phyloP scores from a whole-genome alignment of 1,140 invertebrate species.

The Thalassaphorura encarpata region DNA sequence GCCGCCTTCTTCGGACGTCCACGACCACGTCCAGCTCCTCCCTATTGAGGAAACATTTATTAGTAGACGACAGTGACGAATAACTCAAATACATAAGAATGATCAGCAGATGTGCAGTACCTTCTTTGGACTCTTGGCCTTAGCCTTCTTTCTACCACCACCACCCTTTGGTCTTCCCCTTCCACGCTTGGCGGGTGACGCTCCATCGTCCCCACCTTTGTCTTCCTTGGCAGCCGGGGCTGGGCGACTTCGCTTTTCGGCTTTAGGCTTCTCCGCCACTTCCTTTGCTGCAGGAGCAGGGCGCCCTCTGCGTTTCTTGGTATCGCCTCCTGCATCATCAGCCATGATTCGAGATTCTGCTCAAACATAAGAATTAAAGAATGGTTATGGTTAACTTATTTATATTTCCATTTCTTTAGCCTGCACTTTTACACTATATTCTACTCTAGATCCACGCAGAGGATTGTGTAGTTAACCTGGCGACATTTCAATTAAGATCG shows the following conservation, averaged over 20 bases:
- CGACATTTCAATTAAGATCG: too few species aligned
- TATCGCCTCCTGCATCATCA: conserved; percentile 18
- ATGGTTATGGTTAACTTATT: too few species aligned
- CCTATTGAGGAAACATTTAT: background rate
- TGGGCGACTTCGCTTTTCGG: conserved; percentile 19
- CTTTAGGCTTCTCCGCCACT: conserved; percentile 12
- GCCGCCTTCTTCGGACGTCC: conserved; percentile 18
- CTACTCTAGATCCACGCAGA: too few species aligned
- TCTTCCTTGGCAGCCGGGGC: conserved; percentile 4
- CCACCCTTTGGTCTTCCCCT: conserved; percentile 20
- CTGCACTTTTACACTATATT: too few species aligned
- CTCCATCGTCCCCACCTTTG: conserved; percentile 1
- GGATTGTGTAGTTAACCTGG: too few species aligned
- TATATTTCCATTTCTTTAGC: too few species aligned
- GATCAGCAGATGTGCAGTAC: background rate
- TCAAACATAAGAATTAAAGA: conserved; percentile 14
- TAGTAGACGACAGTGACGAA: background rate
- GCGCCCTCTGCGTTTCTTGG: conserved; percentile 17
- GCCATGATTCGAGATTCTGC: conserved; percentile 22
- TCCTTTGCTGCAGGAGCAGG: background rate
- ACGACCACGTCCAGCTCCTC: conserved; percentile 12
- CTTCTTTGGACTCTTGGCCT: conserved; percentile 15
- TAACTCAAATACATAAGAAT: background rate
- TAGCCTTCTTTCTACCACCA: conserved; percentile 16
- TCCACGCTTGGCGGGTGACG: conserved; percentile 17